Conservation (phyloP, 2,797 vertebrate genomes). For the Picus viridis region DNA sequence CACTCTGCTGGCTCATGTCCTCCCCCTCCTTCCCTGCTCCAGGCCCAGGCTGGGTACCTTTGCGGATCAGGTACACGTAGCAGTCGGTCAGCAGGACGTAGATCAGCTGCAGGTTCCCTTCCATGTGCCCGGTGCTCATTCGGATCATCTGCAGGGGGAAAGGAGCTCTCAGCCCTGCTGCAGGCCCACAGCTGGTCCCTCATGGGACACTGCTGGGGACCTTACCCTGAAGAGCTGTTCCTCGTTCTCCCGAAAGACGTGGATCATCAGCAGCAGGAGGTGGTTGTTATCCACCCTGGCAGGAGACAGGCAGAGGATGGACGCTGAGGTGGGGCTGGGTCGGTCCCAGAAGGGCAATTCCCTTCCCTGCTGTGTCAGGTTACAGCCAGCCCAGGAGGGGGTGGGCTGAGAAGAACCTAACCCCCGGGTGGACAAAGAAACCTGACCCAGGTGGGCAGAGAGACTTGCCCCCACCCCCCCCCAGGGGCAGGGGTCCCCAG, state of each 20-base stretch:
- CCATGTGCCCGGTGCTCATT: slow-evolving; percentile 99
- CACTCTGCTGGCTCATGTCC: too few relatives aligned
- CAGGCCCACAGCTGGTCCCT: background rate
- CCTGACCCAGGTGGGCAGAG: too few relatives aligned
- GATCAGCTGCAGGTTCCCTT: slow-evolving; percentile 94
- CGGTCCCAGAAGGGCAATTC: background rate
- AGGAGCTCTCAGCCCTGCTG: background rate
- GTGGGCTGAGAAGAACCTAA: too few relatives aligned
- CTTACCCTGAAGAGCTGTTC: slow-evolving; percentile 95
- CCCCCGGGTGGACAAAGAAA: too few relatives aligned
- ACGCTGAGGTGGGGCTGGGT: accelerated
- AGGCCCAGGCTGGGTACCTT: slow-evolving; percentile 81
- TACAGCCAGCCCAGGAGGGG: too few relatives aligned
- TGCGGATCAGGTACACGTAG: slow-evolving; percentile 94
- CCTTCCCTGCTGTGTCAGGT: background rate
- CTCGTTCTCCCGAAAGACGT: slow-evolving; percentile 96
- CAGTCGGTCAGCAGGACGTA: slow-evolving; percentile 95
- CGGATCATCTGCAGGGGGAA: slow-evolving; percentile 88
- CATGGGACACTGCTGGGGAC: accelerated
- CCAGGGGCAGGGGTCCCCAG: too few relatives aligned
- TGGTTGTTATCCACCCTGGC: slow-evolving; percentile 98
- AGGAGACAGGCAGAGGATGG: background rate
- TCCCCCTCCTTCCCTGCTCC: background rate
- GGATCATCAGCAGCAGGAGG: slow-evolving; percentile 95
- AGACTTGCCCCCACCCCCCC: too few relatives aligned